These are phyloP conservation scores for Catharus fuscescens DNA, from an alignment of 2,113 vertebrate species.

Conservation along the genomic window DNA sequence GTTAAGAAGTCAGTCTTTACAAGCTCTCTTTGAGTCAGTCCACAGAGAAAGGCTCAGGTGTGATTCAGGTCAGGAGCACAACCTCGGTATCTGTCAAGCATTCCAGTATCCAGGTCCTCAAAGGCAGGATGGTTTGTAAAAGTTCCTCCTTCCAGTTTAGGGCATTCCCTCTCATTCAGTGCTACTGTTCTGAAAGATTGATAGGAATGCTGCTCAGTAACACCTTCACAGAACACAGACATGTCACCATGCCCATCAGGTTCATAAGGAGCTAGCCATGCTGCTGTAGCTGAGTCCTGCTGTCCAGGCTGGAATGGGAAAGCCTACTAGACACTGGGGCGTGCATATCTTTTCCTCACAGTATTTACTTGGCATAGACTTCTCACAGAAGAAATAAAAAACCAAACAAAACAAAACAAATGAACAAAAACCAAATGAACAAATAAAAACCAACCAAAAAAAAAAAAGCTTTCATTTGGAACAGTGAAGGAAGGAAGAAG, in stretches of 20 bases:
- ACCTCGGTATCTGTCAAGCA: neutral
- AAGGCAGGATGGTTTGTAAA: neutral
- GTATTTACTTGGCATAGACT: neutral
- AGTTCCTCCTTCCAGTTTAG: neutral
- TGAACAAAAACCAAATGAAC: too few species aligned
- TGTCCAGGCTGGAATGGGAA: neutral
- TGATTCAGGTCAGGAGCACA: neutral
- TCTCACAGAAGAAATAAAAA: neutral
- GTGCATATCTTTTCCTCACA: neutral
- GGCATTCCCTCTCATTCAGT: neutral
- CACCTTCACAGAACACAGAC: rapidly evolving
- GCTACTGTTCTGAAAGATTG: neutral
- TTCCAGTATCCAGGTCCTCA: neutral
- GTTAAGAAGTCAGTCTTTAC: neutral
- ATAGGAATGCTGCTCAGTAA: neutral
- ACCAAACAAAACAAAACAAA: too few species aligned
- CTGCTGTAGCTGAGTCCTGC: neutral
- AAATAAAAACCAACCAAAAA: neutral
- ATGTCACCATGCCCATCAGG: neutral
- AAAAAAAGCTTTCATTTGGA: neutral
- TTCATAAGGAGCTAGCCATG: neutral
- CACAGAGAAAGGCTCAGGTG: neutral
- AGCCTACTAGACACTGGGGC: neutral
- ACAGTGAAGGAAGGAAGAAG: neutral
- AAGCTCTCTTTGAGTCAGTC: neutral